Conservation (phyloP, 2,888 invertebrate genomes). For the Stenolophus ochropezus region DNA sequence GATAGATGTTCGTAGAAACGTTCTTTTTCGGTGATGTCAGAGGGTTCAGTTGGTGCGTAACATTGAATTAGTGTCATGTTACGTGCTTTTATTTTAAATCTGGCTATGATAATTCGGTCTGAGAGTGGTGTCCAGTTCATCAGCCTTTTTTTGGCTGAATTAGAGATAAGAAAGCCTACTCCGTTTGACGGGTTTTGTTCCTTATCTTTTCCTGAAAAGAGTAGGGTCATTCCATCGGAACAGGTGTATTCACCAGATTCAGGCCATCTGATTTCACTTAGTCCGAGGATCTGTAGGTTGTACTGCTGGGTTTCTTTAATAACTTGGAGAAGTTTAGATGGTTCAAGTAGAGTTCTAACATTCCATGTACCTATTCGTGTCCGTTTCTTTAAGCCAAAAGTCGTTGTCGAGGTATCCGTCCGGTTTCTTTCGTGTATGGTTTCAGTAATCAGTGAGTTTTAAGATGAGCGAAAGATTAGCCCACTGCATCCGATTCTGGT, state of each 20-base stretch:
- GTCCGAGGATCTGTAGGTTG: neutral
- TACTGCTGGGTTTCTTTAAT: neutral
- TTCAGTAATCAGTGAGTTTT: slow-evolving; percentile 4
- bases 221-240: neutral
- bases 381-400: neutral
- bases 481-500: slow-evolving; percentile 2
- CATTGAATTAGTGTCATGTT: neutral
- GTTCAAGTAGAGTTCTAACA: neutral
- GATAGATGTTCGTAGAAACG: neutral
- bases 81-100: slow-evolving; percentile 5
- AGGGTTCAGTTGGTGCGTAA: slow-evolving; percentile 10
- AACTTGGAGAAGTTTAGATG: neutral
- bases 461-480: neutral
- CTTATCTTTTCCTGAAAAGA: slow-evolving; percentile 8
- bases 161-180: neutral
- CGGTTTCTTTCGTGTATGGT: neutral
- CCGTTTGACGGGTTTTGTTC: slow-evolving; percentile 4
- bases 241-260: neutral
- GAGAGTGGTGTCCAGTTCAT: neutral
- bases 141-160: neutral
- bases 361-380: slow-evolving; percentile 9
- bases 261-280: slow-evolving; percentile 10
- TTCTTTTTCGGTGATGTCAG: slow-evolving; percentile 2
- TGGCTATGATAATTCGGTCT: slow-evolving; percentile 3
- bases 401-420: neutral